phyloP scores from a whole-genome alignment of 2,888 invertebrate species.

The Mesochorus sp. region DNA sequence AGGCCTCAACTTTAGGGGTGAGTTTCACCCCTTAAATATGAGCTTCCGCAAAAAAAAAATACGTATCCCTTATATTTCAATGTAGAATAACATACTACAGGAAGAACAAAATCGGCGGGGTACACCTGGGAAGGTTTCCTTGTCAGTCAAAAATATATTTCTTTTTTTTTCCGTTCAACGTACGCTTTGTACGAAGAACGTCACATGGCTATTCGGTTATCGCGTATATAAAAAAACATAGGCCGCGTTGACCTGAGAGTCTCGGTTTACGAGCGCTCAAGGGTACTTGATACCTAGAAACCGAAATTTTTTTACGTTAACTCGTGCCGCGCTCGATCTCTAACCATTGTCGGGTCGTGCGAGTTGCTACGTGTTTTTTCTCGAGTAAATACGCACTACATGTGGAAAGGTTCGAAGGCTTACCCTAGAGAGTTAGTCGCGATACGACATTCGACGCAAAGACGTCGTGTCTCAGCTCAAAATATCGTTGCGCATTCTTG shows the following conservation, averaged over 20 bases:
- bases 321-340: conserved; percentile 11
- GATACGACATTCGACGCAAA: not conserved
- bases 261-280: conserved; percentile 1
- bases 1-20: too few species aligned
- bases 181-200: conserved; percentile 29
- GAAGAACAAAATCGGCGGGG: too few species aligned
- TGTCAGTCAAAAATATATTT: too few species aligned
- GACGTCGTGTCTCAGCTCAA: not conserved
- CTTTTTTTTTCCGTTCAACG: conserved; percentile 16
- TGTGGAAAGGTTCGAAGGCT: not conserved
- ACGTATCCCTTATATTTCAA: too few species aligned
- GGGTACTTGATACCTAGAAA: not conserved
- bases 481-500: conserved; percentile 1
- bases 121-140: too few species aligned
- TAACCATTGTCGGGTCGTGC: not conserved
- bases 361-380: conserved; percentile 5
- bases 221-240: not conserved
- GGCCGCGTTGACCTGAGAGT: not conserved
- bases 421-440: not conserved
- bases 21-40: too few species aligned
- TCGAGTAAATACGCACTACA: not conserved
- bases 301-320: not conserved
- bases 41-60: too few species aligned
- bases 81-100: too few species aligned
- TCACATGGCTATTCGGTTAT: not conserved